Evolutionary conservation across 2,113 vertebrate genomes (phyloP).

Genomic region (Antechinus flavipes): DNA sequence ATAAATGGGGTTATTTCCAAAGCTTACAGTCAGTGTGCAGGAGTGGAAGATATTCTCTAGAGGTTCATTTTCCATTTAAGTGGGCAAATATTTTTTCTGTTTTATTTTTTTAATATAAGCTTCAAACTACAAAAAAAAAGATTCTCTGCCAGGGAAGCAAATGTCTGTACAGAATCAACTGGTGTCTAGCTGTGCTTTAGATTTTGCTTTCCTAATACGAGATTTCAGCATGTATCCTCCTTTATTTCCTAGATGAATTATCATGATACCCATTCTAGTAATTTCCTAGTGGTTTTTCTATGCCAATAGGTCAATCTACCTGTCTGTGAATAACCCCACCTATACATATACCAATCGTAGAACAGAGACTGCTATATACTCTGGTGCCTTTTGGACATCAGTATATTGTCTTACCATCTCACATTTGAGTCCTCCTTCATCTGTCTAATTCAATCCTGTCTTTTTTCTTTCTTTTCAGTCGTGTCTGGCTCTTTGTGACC

Average conservation of each 20-base stretch:
- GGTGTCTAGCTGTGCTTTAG: not conserved
- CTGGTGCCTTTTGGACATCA: not conserved
- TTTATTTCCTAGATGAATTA: not conserved
- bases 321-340: not conserved
- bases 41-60: not conserved
- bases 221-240: slow-evolving; percentile 3
- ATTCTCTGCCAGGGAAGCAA: slow-evolving; percentile 3
- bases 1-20: slow-evolving; percentile 55
- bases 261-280: not conserved
- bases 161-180: not conserved
- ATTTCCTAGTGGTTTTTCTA: not conserved
- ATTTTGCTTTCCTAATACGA: slow-evolving; percentile 45
- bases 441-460: not conserved
- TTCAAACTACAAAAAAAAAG: not conserved
- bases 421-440: not conserved
- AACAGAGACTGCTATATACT: not conserved
- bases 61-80: slow-evolving; percentile 32
- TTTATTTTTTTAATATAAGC: not conserved
- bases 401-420: not conserved
- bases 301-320: not conserved
- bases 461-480: not conserved
- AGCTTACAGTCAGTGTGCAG: slow-evolving; percentile 4
- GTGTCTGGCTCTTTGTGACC: not conserved
- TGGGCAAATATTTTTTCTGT: slow-evolving; percentile 19
- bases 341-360: too few species aligned